phyloP scores from a whole-genome alignment of 2,113 vertebrate species.

The Tringa solitaria region DNA sequence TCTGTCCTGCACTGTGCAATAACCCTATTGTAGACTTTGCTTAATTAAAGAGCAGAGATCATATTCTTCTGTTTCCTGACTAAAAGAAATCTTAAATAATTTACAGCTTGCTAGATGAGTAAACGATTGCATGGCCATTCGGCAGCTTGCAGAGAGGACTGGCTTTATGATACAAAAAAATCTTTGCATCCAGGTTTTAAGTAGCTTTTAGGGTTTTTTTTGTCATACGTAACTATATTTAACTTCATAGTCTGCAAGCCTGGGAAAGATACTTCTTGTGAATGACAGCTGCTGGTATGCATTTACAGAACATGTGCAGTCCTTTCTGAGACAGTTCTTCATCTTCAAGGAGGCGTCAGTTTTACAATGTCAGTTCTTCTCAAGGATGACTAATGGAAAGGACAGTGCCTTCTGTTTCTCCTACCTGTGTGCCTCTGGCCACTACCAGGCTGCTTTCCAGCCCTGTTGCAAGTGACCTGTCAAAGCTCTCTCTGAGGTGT shows the following conservation, averaged over 20 bases:
- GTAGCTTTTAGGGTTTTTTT: not conserved
- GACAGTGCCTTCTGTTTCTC: not conserved
- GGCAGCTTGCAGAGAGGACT: not conserved
- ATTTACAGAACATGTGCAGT: not conserved
- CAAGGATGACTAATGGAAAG: not conserved
- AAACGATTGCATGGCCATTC: not conserved
- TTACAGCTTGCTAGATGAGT: not conserved
- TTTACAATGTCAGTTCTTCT: not conserved
- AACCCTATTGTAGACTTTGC: not conserved
- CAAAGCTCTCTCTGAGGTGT: not conserved
- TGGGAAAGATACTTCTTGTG: not conserved
- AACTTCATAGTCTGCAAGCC: slow-evolving; percentile 29
- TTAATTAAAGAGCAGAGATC: slow-evolving; percentile 47
- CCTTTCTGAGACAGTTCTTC: not conserved
- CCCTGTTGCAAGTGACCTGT: not conserved
- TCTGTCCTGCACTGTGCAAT: not conserved
- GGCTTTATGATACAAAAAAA: not conserved
- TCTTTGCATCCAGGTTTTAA: not conserved
- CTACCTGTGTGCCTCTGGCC: not conserved
- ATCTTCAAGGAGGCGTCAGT: not conserved
- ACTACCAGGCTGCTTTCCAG: not conserved
- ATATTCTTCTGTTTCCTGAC: not conserved
- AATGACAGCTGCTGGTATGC: slow-evolving; percentile 6
- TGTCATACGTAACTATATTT: not conserved
- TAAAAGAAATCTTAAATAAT: not conserved